Conservation (phyloP, 2,113 vertebrate genomes). For the Gadus chalcogrammus region DNA sequence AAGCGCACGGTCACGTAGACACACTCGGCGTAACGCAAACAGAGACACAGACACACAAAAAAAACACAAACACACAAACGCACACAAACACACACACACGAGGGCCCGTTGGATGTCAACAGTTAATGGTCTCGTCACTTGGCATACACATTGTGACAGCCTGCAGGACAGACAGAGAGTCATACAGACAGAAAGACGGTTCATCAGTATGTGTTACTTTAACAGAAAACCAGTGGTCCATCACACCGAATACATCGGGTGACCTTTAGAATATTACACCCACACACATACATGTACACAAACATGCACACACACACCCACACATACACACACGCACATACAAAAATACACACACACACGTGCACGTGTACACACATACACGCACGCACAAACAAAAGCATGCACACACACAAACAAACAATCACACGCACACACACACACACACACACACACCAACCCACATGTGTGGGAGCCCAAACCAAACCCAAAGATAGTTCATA, state of each 20-base stretch:
- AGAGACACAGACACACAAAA: not conserved
- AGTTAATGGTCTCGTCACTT: constrained; percentile 38
- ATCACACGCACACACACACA: constrained; percentile 8
- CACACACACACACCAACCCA: no score
- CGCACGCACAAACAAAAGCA: constrained; percentile 7
- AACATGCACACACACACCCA: not conserved
- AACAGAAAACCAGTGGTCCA: constrained; percentile 28
- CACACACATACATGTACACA: constrained; percentile 31
- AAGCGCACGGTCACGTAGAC: constrained; percentile 17
- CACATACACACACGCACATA: no score
- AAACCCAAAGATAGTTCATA: no score
- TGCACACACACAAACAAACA: not conserved
- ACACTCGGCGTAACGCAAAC: constrained; percentile 6
- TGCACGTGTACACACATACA: constrained; percentile 17
- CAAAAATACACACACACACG: no score
- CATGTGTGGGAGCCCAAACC: not conserved
- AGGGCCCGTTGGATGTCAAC: not conserved
- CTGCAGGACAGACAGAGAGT: constrained; percentile 56
- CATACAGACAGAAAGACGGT: constrained; percentile 50
- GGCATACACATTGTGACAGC: constrained; percentile 49
- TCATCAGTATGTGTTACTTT: constrained; percentile 30
- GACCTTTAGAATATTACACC: constrained; percentile 17
- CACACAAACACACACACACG: constrained; percentile 1
- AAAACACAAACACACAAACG: constrained; percentile 2
- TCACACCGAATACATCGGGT: constrained; percentile 29